phyloP scores from a whole-genome alignment of 2,888 invertebrate species.

The Falcaria lacertinaria region DNA sequence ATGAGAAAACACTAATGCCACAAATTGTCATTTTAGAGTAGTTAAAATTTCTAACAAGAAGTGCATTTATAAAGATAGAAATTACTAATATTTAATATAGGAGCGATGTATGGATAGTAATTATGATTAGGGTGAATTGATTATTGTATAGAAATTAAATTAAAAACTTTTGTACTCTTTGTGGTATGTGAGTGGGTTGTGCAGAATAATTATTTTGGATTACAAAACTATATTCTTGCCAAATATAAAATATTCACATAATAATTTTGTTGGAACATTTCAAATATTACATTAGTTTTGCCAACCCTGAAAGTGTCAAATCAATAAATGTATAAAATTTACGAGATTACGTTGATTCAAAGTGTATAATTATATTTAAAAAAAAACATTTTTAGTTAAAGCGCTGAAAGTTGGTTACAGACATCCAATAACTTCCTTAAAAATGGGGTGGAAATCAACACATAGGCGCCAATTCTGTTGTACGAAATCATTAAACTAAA shows the following conservation, averaged over 20 bases:
- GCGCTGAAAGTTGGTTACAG: constrained; percentile 26
- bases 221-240: constrained; percentile 4
- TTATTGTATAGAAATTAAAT: constrained; percentile 50
- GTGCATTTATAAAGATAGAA: constrained; percentile 76
- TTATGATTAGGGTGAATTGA: constrained; percentile 57
- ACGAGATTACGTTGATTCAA: constrained; percentile 27
- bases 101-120: constrained; percentile 63
- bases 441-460: constrained; percentile 8
- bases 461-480: too few species aligned
- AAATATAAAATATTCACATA: not conserved
- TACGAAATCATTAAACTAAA: too few species aligned
- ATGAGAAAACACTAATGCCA: not conserved
- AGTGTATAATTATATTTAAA: constrained; percentile 39
- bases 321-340: constrained; percentile 34
- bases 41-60: constrained; percentile 63
- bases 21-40: constrained; percentile 42
- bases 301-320: constrained; percentile 60
- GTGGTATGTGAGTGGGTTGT: constrained; percentile 66
- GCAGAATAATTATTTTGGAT: constrained; percentile 26
- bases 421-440: constrained; percentile 24
- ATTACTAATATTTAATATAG: constrained; percentile 63
- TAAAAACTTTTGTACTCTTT: constrained; percentile 73
- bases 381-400: constrained; percentile 32
- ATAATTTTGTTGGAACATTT: not conserved
- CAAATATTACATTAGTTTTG: constrained; percentile 16